A percentile compares a stretch with the other conserved stretches of the same genome.
phyloP scores from a whole-genome alignment of 2,797 vertebrate genomes.

The Oophaga sylvatica region DNA sequence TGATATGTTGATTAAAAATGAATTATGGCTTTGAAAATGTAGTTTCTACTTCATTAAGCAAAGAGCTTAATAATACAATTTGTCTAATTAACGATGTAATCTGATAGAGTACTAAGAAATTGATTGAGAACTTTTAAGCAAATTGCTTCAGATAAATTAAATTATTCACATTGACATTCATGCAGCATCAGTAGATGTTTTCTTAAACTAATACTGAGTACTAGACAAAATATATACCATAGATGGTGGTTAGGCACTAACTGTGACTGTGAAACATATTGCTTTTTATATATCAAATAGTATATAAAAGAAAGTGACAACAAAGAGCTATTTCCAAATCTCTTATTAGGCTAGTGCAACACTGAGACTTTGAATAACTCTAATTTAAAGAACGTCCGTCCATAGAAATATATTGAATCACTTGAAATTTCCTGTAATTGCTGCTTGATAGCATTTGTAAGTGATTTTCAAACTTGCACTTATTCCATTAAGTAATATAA shows the following conservation, averaged over 20 bases:
- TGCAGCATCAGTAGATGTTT: neutral
- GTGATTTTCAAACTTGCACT: neutral
- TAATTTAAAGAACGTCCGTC: neutral
- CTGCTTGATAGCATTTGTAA: neutral
- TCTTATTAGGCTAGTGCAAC: neutral
- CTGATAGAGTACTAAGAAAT: slow-evolving; percentile 33
- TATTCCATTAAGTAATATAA: too few relatives aligned
- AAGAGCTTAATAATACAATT: slow-evolving; percentile 31
- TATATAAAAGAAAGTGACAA: neutral
- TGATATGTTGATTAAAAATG: slow-evolving; percentile 18
- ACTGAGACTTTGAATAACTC: neutral
- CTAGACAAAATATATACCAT: neutral
- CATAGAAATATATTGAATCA: neutral
- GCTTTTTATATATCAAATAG: neutral
- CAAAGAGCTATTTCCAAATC: neutral
- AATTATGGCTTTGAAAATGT: slow-evolving; percentile 32
- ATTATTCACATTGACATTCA: slow-evolving; percentile 19
- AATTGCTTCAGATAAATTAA: slow-evolving; percentile 32
- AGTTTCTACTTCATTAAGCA: slow-evolving; percentile 42
- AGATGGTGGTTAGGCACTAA: neutral
- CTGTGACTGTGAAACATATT: neutral
- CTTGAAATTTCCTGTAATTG: neutral
- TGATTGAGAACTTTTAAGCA: slow-evolving; percentile 41
- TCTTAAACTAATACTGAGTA: slow-evolving; percentile 4
- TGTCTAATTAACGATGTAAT: slow-evolving; percentile 43